Evolutionary conservation across 2,888 invertebrate genomes (phyloP), one percentile per base, ranked within the genome.

Genomic region (Anagyrus pseudococci): DNA sequence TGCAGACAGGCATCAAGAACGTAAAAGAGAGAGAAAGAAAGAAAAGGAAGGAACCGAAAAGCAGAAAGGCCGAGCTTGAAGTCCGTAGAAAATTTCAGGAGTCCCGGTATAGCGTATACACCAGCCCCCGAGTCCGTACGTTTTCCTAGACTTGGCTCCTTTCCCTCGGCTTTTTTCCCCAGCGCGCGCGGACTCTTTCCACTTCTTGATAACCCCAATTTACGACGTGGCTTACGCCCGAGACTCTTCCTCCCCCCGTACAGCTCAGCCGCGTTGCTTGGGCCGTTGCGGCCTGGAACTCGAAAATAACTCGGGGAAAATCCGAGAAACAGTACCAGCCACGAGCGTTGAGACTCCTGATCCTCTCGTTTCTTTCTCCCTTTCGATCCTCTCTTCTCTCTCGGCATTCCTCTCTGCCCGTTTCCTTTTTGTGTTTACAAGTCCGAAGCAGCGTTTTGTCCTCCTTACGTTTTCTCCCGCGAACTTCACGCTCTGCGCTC

Each of bases 181-280:
- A 3, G 7, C 10, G 20, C 49, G 6, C 29, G 50, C 17, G 2
- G 7, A n/a, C 43, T 33, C 37, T 63, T 53, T 53, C 29, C 37
- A 25, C 58, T 47, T 50, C 58, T 62, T 48, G 44, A 64, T 64
- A 66, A 67, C 58, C 64, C 66, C 68, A 71, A 73, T 73, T 73
- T 72, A 72, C 61, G 62, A 56, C 60, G 64, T 60, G 66, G 70
- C 69, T 70, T 71, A 68, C 43, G 47, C 52, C n/a, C 44, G 20
- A 52, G 22, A 29, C 55, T 26, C 26, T 47, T 49, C 43, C 23
- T n/a, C 20, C 29, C 23, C 15, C 17, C 20, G 6, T 1, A n/a
- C n/a, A n/a, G n/a, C n/a, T n/a, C n/a, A n/a, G n/a, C n/a, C n/a
- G n/a, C n/a, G n/a, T n/a, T n/a, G n/a, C n/a, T n/a, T n/a, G n/a